phyloP scores from a whole-genome alignment of 2,113 vertebrate species.

The Muntiacus muntjak region DNA sequence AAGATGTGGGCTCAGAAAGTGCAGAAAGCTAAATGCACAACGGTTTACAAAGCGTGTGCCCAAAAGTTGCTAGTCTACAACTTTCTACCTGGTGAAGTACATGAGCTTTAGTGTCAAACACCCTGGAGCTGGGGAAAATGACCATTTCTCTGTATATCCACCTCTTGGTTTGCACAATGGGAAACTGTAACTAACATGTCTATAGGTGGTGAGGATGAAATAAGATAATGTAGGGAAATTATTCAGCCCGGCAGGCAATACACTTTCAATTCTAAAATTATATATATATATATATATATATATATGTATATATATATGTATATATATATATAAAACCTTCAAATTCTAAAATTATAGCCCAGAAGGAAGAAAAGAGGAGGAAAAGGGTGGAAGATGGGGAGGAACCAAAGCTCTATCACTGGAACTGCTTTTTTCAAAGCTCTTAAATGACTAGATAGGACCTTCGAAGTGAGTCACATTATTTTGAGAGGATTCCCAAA shows the following conservation, averaged over 20 bases:
- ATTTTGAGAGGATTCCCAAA: neutral
- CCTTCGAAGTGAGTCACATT: neutral
- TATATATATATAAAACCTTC: too few relatives aligned
- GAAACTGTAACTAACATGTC: neutral
- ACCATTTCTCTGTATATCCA: neutral
- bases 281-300: too few relatives aligned
- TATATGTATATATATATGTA: too few relatives aligned
- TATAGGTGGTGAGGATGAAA: neutral
- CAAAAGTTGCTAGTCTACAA: neutral
- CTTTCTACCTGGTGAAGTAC: too few relatives aligned
- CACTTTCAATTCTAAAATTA: neutral
- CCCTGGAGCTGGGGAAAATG: too few relatives aligned
- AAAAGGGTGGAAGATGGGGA: too few relatives aligned
- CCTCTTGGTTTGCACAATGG: neutral
- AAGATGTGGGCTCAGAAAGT: neutral
- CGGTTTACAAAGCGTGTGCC: accelerated
- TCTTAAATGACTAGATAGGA: neutral
- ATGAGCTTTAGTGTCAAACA: neutral
- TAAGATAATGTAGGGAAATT: neutral
- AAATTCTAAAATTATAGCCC: neutral
- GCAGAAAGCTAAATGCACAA: neutral
- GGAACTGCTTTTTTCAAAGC: neutral
- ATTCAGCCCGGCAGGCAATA: neutral
- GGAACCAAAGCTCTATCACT: neutral
- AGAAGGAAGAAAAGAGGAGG: neutral